Evolutionary conservation across 2,113 vertebrate species (phyloP).

Genomic region (Suncus etruscus): DNA sequence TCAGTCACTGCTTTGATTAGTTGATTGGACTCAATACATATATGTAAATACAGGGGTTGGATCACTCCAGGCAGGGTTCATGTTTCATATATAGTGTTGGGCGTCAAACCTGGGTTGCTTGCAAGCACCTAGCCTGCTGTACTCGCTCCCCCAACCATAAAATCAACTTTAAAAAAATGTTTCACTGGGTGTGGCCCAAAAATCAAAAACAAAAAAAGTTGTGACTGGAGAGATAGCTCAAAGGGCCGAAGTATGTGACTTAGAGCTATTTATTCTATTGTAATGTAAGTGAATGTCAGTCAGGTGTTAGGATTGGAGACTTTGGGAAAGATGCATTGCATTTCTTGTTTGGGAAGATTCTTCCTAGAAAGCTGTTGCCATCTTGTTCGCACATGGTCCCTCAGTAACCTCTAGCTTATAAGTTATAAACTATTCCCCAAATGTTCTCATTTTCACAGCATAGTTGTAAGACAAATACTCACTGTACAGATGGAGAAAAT

Average conservation of each 20-base stretch:
- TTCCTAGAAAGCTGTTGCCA: neutral
- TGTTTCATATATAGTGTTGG: no score
- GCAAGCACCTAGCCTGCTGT: no score
- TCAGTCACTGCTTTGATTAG: neutral
- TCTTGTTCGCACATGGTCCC: neutral
- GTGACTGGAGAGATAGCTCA: neutral
- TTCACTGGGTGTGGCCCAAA: neutral
- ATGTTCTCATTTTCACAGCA: conserved; percentile 25
- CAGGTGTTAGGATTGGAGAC: neutral
- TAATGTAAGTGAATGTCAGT: neutral
- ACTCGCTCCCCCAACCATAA: neutral
- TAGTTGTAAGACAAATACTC: neutral
- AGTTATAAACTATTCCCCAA: neutral
- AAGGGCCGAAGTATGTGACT: neutral
- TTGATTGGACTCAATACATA: neutral
- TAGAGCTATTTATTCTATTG: neutral
- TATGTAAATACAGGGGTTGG: neutral
- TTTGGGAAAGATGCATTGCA: neutral
- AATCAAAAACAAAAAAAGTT: neutral
- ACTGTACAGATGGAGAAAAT: neutral
- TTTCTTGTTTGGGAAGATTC: neutral
- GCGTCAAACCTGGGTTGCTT: no score
- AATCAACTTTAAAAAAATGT: neutral
- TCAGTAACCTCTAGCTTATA: neutral
- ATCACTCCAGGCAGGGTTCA: no score